Evolutionary conservation across 2,113 vertebrate genomes (phyloP), one percentile per base, ranked within the genome.

Genomic region (Chauna torquata): DNA sequence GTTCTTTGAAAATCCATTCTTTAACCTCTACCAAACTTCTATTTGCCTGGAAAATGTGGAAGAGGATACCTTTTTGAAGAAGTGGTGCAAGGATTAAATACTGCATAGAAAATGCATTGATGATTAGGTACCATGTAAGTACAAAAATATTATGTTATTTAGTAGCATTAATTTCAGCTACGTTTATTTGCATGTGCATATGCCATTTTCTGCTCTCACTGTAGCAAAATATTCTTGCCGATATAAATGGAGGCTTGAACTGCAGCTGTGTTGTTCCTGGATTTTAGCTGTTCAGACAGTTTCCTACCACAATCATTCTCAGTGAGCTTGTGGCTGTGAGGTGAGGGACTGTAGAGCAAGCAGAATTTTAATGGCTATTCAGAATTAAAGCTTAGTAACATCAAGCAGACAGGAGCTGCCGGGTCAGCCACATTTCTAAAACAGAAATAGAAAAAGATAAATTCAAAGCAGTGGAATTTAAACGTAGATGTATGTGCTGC

Each of bases 301-400:
- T 91, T 96, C 94, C 19, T 32, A 79, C 50, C n/a, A 72, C 70
- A 90, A 34, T 74, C 54, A 74, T 90, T 93, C 62, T 80, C 78
- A 50, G 36, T 69, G 61, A 86, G 85, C 16, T 64, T 86, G 71
- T 93, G 86, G 42, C 88, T 84, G 57, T 74, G 70, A 94, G 81
- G 77, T 82, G 81, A 94, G 58, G 81, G 84, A 91, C 68, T 88
- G 24, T 86, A 90, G 38, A 80, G 69, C 71, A 92, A 93, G 82
- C 15, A 77, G 89, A 96, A 96, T 97, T 97, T 96, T 96, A 97
- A 97, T 97, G 82, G 79, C 28, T 92, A 49, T 90, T 92, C 80
- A 86, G 79, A 94, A 96, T 94, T 97, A 95, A 80, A 96, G 82
- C 76, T 68, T 66, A 90, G 84, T 70, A 95, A 95, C 86, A 94